These are phyloP conservation scores for Apolygus lucorum DNA, from an alignment of 1,140 invertebrate species.

Conservation along the genomic window DNA sequence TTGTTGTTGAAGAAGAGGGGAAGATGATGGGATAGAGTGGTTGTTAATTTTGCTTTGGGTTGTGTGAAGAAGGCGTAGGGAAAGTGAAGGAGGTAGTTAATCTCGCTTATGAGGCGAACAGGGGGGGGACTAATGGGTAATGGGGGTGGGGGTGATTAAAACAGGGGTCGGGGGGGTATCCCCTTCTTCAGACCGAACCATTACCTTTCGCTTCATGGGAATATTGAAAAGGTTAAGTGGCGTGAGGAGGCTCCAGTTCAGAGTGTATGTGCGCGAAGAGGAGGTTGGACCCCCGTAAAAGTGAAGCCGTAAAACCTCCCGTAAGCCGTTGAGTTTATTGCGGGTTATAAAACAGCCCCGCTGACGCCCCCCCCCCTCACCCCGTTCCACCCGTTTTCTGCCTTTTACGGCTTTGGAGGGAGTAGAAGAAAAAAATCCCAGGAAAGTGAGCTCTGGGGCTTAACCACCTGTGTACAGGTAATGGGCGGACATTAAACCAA, in stretches of 20 bases:
- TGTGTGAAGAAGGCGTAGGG: too few relatives aligned
- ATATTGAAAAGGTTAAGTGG: background rate
- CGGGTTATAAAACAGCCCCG: background rate
- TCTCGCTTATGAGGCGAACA: too few relatives aligned
- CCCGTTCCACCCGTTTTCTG: background rate
- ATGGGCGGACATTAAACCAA: slow-evolving; percentile 9
- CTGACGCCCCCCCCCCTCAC: background rate
- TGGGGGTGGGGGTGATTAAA: too few relatives aligned
- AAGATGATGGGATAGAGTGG: too few relatives aligned
- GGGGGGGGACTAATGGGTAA: too few relatives aligned
- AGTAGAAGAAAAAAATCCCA: background rate
- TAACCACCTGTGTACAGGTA: slow-evolving; percentile 15
- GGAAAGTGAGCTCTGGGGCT: background rate
- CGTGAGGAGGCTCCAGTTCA: background rate
- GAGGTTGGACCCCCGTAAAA: too few relatives aligned
- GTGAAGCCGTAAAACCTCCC: background rate
- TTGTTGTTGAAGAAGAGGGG: too few relatives aligned
- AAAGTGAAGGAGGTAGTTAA: too few relatives aligned
- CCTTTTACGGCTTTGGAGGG: background rate
- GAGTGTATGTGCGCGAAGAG: background rate
- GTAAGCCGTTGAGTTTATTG: background rate
- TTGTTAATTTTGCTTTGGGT: too few relatives aligned
- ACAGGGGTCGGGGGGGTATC: too few relatives aligned
- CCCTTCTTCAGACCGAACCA: too few relatives aligned
- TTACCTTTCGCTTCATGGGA: background rate